A percentile compares a stretch with the other conserved stretches of the same genome.
These are phyloP conservation scores for Cataglyphis livida DNA, from an alignment of 2,888 invertebrate species.

Conservation along the genomic window DNA sequence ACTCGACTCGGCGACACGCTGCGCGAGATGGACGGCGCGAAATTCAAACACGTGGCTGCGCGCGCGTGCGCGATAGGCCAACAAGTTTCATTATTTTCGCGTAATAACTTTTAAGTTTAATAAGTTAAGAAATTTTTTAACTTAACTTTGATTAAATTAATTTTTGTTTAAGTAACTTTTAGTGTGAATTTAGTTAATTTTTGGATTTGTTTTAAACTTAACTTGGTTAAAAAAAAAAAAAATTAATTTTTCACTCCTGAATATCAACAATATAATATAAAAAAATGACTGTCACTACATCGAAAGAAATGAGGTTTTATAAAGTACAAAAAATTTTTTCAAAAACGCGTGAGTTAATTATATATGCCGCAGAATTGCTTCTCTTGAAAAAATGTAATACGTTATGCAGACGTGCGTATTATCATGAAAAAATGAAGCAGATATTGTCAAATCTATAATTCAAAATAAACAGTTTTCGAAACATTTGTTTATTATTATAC, in stretches of 20 bases:
- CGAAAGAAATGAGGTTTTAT: not conserved
- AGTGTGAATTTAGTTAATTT: too few relatives aligned
- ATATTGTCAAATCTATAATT: not conserved
- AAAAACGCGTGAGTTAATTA: not conserved
- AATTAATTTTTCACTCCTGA: too few relatives aligned
- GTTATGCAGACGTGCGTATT: too few relatives aligned
- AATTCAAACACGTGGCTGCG: conserved; percentile 26
- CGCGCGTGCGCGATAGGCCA: not conserved
- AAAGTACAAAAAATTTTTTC: not conserved
- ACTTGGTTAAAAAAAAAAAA: too few relatives aligned
- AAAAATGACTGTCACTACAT: too few relatives aligned
- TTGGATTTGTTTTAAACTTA: too few relatives aligned
- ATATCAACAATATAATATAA: too few relatives aligned
- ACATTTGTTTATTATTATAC: conserved; percentile 79
- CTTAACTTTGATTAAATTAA: too few relatives aligned
- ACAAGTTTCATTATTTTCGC: too few relatives aligned
- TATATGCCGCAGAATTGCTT: not conserved
- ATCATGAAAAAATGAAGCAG: not conserved
- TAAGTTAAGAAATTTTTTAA: too few relatives aligned
- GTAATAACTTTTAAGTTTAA: too few relatives aligned
- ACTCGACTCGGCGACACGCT: not conserved
- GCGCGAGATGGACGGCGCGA: conserved; percentile 50
- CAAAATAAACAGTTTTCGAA: conserved; percentile 72
- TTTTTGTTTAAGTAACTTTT: too few relatives aligned
- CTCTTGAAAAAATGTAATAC: not conserved